Evolutionary conservation across 2,113 vertebrate genomes (phyloP).

Genomic region (Osmerus eperlanus): DNA sequence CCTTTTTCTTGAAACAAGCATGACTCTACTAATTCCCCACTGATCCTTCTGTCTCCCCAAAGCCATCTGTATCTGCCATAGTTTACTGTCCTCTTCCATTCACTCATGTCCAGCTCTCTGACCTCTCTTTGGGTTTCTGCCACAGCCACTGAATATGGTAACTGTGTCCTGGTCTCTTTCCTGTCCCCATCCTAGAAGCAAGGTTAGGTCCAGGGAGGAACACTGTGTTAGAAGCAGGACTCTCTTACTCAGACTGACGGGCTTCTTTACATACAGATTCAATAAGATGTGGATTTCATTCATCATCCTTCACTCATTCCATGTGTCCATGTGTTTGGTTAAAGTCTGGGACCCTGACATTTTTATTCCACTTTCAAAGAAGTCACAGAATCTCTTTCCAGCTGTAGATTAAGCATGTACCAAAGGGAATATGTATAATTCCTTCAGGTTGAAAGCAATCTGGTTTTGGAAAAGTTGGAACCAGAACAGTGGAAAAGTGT

Average conservation of each 20-base stretch:
- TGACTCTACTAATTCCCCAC: constrained; percentile 73
- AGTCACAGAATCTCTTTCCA: constrained; percentile 35
- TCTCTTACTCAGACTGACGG: constrained; percentile 12
- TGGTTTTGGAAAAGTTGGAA: background rate
- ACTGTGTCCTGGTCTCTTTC: constrained; percentile 38
- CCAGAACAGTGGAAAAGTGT: constrained; percentile 1
- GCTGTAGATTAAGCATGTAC: constrained; percentile 47
- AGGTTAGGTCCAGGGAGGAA: constrained; percentile 56
- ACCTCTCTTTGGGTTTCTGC: constrained; percentile 38
- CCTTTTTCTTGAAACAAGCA: constrained; percentile 80
- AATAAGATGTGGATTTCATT: constrained; percentile 87
- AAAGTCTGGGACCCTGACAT: constrained; percentile 54
- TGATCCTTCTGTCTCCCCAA: constrained; percentile 3
- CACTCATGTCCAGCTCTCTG: constrained; percentile 51
- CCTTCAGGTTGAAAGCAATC: background rate
- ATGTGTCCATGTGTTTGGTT: constrained; percentile 54
- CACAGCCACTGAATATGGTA: constrained; percentile 14
- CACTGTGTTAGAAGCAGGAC: constrained; percentile 53
- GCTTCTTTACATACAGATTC: constrained; percentile 33
- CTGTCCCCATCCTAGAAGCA: constrained; percentile 35
- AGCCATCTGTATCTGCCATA: constrained; percentile 51
- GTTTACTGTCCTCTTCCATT: constrained; percentile 48
- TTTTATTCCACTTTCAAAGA: constrained; percentile 51
- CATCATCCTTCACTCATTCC: constrained; percentile 71
- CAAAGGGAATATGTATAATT: constrained; percentile 9